Base-by-base conservation (phyloP, 1,140 invertebrate species). In the Sesamia nonagrioides region DNA sequence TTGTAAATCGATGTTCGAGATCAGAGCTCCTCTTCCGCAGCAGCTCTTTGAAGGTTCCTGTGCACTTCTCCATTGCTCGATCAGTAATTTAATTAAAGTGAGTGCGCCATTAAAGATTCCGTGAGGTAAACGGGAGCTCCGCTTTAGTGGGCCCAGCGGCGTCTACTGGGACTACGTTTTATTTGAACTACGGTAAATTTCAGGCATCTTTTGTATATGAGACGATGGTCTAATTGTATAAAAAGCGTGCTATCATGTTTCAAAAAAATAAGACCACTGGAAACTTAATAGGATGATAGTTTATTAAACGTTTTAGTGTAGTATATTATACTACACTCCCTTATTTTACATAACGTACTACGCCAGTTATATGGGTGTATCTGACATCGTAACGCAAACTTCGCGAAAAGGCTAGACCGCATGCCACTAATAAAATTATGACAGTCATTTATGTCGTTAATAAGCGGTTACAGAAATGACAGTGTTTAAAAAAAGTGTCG, bases 41-140 rank as follows among this genome's bases (percentile, higher is more conserved):
- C 68, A 77, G 77, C 68, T 82, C 77, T 81, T 80, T 80, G 75
- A 77, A 54, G 33, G 48, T 76, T 78, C 68, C 63, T 68, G 69
- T 89, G 86, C 86, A 88, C 75, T 88, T 83, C 83, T 87, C 81
- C 80, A 90, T 88, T 84, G 81, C 78, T 82, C 77, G 81, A 86
- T 77, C 84, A 82, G 86, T 91, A 92, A 92, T 93, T 92, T 87
- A 92, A 93, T 93, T 92, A 91, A 91, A 88, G 68, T 85, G 87
- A 90, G 87, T 86, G 83, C 75, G 85, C 84, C n/a, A 89, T 89
- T 91, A 88, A 66, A 80, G 80, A 89, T 87, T 84, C 84, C 80
- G 77, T 85, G 83, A 87, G 84, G 86, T 86, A 87, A 89, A 89
- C 77, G 83, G 66, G 82, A 87, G 86, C 78, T 84, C 82, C 77